Conservation (phyloP, 1,140 invertebrate genomes). For the Neuroterus valhalla region DNA sequence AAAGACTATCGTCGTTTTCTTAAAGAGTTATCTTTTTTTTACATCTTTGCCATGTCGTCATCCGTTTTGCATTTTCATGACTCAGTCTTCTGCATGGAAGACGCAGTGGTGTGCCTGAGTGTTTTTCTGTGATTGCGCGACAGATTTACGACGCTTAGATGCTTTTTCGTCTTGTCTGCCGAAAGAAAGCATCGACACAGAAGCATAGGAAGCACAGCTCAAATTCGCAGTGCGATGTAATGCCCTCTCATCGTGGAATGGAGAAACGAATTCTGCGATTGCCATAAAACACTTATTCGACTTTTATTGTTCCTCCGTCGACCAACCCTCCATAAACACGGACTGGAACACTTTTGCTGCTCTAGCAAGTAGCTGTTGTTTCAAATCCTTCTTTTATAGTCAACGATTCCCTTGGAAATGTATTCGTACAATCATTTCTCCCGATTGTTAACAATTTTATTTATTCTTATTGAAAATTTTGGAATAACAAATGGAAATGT, state of each 20-base stretch:
- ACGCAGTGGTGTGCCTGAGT: not conserved
- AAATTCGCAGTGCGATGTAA: conserved; percentile 27
- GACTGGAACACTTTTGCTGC: not conserved
- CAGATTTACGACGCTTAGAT: conserved; percentile 9
- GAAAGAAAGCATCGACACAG: conserved; percentile 4
- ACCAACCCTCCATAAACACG: not conserved
- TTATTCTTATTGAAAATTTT: no score
- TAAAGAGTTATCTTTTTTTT: not conserved
- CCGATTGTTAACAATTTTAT: no score
- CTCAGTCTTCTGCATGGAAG: conserved; percentile 13
- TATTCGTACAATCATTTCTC: no score
- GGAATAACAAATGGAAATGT: no score
- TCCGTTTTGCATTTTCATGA: conserved; percentile 14
- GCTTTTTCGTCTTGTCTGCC: conserved; percentile 2
- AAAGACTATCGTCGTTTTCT: not conserved
- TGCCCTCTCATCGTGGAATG: conserved; percentile 38
- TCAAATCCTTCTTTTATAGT: not conserved
- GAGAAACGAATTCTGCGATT: conserved; percentile 41
- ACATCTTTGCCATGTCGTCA: not conserved
- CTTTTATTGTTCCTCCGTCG: conserved; percentile 41
- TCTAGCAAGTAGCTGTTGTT: not conserved
- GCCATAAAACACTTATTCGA: conserved; percentile 48
- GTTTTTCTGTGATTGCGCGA: conserved; percentile 4
- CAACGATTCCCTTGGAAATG: no score
- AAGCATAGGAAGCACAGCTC: not conserved